These are phyloP conservation scores for Luscinia luscinia DNA, from an alignment of 2,797 vertebrate species.

Conservation along the genomic window DNA sequence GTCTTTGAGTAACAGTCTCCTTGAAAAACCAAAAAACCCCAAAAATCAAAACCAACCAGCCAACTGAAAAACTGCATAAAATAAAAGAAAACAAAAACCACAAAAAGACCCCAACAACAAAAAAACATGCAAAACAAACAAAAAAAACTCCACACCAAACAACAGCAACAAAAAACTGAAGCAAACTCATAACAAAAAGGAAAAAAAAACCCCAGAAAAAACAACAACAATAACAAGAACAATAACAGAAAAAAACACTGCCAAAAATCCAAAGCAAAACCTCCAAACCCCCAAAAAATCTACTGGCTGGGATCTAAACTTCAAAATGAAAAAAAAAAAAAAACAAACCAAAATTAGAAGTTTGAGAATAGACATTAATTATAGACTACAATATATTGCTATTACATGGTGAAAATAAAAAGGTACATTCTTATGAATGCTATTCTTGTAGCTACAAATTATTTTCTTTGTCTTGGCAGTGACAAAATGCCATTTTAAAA, in stretches of 20 bases:
- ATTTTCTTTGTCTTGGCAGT: neutral
- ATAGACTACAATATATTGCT: neutral
- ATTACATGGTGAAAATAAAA: neutral
- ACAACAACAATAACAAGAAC: neutral
- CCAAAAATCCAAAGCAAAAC: neutral
- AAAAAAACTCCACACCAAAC: accelerated
- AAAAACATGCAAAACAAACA: neutral
- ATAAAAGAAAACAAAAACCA: neutral
- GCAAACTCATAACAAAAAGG: neutral
- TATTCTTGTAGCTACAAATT: neutral
- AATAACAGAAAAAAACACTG: too few relatives aligned
- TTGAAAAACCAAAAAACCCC: neutral
- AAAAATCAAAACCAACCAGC: neutral
- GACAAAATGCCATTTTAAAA: neutral
- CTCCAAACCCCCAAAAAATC: accelerated
- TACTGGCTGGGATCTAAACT: accelerated
- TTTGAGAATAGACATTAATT: neutral
- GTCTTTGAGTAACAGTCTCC: neutral
- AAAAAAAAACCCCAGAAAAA: neutral
- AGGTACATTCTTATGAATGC: accelerated
- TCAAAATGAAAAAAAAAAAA: neutral
- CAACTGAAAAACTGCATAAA: neutral
- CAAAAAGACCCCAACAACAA: neutral
- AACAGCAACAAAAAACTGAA: neutral
- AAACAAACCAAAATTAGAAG: neutral